These are phyloP conservation scores for Dendrophyllia cribrosa DNA, from an alignment of 64 coral and sea anemone genomes.

Conservation along the genomic window DNA sequence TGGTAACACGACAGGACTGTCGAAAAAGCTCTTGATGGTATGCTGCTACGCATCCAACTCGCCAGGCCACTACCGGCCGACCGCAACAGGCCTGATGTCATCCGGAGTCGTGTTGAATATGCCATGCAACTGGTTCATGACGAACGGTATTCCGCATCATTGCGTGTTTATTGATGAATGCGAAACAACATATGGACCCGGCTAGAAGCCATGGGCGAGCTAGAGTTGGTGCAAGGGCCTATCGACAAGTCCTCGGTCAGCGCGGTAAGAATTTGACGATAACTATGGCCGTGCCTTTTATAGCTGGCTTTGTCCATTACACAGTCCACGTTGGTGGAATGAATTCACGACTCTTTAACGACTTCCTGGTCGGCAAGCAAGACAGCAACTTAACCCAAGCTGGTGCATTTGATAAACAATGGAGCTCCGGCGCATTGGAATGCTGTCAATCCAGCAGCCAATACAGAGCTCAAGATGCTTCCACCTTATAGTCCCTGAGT, in stretches of 20 bases:
- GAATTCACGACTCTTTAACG: constrained; percentile 36
- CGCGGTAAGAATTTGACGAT: not conserved
- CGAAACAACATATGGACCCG: too few species aligned
- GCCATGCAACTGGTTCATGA: constrained; percentile 28
- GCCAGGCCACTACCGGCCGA: constrained; percentile 12
- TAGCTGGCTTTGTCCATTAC: not conserved
- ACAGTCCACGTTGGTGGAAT: constrained; percentile 32
- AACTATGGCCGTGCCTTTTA: not conserved
- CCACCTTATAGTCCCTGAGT: constrained; percentile 52
- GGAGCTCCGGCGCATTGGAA: constrained; percentile 37
- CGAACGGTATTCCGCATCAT: not conserved
- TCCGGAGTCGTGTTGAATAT: not conserved
- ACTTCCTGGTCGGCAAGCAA: constrained; percentile 35
- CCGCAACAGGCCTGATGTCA: constrained; percentile 42
- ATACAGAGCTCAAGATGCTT: constrained; percentile 52
- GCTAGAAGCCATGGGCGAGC: constrained; percentile 14
- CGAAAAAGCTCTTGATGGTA: not conserved
- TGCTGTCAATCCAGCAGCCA: not conserved
- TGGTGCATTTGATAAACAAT: constrained; percentile 24
- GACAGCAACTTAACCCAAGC: constrained; percentile 45
- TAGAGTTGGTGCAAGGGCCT: not conserved
- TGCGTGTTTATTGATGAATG: constrained; percentile 35
- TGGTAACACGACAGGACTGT: not conserved
- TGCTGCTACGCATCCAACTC: constrained; percentile 26
- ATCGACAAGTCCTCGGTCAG: constrained; percentile 1